Evolutionary conservation across 2,113 vertebrate species (phyloP), one percentile per base, ranked within the genome.

Genomic region (Melierax canorus): DNA sequence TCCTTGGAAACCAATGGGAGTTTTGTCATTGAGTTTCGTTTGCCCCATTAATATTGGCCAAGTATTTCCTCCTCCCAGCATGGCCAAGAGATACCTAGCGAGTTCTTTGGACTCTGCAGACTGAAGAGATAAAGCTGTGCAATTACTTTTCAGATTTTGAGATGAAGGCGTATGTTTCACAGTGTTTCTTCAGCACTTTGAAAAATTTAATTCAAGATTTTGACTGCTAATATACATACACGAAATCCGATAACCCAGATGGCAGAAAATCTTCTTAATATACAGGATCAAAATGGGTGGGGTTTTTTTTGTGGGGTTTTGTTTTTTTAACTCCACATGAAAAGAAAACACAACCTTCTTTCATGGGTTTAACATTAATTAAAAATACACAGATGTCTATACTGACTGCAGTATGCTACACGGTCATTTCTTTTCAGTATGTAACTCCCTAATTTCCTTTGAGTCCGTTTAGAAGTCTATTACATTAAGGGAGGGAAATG

Each of bases 381-480:
- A 95, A 76, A 86, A 43, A 66, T 5, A 32, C 51, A 56, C 3
- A 36, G 51, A 60, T 79, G 46, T 72, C 63, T 62, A 30, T 56
- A 73, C 62, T 68, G n/a, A 82, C 81, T 78, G 36, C 62, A 73
- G n/a, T 13, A 11, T 38, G 45, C 74, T 53, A 60, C 48, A 12
- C 8, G 38, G 51, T 27, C 66, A 12, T 90, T 94, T 84, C 53
- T 92, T 91, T 81, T 76, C 84, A 46, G 38, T 41, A 77, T 11
- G 15, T 22, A 71, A 66, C 48, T 53, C 78, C 63, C 39, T 76
- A 23, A 94, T 93, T 94, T 94, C 79, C 92, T 92, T 60, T n/a
- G 56, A 92, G 81, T 92, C 82, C 43, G 64, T 91, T 90, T 79
- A 90, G 50, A 73, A 74, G 62, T 83, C 88, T 74, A 56, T 79